Evolutionary conservation across 1,140 invertebrate species (phyloP).

Genomic region (Apis dorsata): DNA sequence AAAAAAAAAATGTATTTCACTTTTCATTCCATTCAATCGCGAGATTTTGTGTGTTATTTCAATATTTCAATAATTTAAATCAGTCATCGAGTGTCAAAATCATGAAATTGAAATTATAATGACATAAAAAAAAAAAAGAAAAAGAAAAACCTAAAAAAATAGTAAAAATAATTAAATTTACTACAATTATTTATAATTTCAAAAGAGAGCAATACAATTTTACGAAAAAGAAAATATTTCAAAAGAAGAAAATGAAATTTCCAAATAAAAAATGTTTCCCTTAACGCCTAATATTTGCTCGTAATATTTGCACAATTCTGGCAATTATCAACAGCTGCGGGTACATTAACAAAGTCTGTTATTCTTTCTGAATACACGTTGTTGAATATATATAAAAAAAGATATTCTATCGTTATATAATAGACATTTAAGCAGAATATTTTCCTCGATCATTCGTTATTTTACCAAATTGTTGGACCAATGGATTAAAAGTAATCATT

Average conservation of each 20-base stretch:
- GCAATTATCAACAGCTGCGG: conserved; percentile 38
- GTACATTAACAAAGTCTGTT: conserved; percentile 6
- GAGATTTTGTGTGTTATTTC: no score
- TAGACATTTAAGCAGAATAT: no score
- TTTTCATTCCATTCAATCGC: no score
- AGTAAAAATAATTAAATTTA: background rate
- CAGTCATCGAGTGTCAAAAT: no score
- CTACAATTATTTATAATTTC: background rate
- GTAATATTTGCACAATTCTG: conserved; percentile 26
- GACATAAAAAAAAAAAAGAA: background rate
- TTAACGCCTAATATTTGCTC: conserved; percentile 18
- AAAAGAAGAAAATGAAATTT: conserved; percentile 4
- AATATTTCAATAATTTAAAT: no score
- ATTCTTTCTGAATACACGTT: conserved; percentile 3
- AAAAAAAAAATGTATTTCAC: no score
- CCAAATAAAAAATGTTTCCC: background rate
- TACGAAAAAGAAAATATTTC: no score
- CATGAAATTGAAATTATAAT: background rate
- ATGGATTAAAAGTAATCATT: background rate
- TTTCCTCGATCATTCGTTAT: background rate
- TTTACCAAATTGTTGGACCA: background rate
- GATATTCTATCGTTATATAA: no score
- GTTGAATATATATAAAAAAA: background rate
- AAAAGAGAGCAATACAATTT: background rate
- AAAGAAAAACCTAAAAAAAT: background rate